A percentile compares a stretch with the other conserved stretches of the same genome.
Conservation (phyloP, 1,140 invertebrate genomes). For the Aphelenchoides fujianensis region DNA sequence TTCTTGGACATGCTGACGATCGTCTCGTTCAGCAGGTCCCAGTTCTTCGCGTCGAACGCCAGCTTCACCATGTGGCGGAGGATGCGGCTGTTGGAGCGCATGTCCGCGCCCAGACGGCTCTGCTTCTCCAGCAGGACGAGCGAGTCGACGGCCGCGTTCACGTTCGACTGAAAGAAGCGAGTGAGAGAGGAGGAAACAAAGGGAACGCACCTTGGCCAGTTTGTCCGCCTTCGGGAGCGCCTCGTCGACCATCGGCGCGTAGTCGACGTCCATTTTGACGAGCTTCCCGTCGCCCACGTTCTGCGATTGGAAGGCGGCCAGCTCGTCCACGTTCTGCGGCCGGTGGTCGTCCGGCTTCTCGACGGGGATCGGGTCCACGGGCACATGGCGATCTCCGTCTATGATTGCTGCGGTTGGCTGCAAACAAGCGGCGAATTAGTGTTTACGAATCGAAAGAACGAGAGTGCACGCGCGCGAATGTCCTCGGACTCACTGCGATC, state of each 20-base stretch:
- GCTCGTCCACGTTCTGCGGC: background rate
- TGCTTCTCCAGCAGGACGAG: conserved; percentile 89
- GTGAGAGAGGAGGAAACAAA: background rate
- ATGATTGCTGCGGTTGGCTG: no score
- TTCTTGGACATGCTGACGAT: conserved; percentile 86
- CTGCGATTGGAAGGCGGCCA: conserved; percentile 4
- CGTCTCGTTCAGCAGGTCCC: conserved; percentile 87
- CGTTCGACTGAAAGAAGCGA: conserved; percentile 68
- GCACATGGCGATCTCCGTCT: conserved; percentile 13
- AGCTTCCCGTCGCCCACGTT: conserved; percentile 62
- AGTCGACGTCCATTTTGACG: conserved; percentile 93
- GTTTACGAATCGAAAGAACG: no score
- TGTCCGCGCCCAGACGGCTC: conserved; percentile 88
- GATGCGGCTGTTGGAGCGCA: conserved; percentile 85
- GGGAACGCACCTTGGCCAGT: conserved; percentile 71
- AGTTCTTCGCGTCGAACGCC: conserved; percentile 87
- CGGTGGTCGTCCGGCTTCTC: conserved; percentile 24
- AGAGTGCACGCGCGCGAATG: no score
- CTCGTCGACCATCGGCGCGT: conserved; percentile 83
- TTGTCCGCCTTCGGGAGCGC: conserved; percentile 88
- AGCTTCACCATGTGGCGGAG: conserved; percentile 90
- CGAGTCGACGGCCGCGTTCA: conserved; percentile 87
- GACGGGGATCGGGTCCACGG: conserved; percentile 23
- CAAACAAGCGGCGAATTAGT: no score
- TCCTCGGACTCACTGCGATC: no score